phyloP scores from a whole-genome alignment of 64 coral and sea anemone species.

The Anthopleura sola region DNA sequence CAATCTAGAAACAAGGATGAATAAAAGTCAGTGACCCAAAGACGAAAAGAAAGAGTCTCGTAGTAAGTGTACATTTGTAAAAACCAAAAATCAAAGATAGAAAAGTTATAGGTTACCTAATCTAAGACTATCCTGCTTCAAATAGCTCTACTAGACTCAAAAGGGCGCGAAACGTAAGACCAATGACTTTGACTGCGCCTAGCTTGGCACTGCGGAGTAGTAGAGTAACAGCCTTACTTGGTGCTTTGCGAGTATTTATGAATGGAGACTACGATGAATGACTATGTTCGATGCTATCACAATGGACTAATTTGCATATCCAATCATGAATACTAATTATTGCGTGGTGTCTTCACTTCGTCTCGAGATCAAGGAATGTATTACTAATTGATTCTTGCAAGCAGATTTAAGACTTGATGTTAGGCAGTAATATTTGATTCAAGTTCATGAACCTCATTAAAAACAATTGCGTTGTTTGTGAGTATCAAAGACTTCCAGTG shows the following conservation, averaged over 20 bases:
- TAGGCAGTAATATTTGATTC: neutral
- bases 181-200: neutral
- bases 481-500: neutral
- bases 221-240: neutral
- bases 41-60: neutral
- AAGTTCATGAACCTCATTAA: neutral
- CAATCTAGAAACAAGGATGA: constrained; percentile 3
- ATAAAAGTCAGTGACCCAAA: neutral
- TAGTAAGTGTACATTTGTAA: constrained; percentile 14
- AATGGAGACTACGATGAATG: constrained; percentile 28
- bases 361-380: neutral
- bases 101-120: neutral
- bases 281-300: constrained; percentile 43
- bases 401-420: neutral
- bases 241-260: neutral
- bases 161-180: neutral
- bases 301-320: constrained; percentile 75
- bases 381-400: neutral
- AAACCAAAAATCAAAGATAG: constrained; percentile 3
- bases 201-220: neutral
- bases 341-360: neutral
- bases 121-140: neutral
- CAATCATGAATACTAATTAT: constrained; percentile 32
- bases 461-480: neutral
- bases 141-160: neutral